Percentiles rank a stretch among this genome's conserved stretches.
Evolutionary conservation across 2,797 vertebrate genomes (phyloP).

Genomic region (Channa striata): DNA sequence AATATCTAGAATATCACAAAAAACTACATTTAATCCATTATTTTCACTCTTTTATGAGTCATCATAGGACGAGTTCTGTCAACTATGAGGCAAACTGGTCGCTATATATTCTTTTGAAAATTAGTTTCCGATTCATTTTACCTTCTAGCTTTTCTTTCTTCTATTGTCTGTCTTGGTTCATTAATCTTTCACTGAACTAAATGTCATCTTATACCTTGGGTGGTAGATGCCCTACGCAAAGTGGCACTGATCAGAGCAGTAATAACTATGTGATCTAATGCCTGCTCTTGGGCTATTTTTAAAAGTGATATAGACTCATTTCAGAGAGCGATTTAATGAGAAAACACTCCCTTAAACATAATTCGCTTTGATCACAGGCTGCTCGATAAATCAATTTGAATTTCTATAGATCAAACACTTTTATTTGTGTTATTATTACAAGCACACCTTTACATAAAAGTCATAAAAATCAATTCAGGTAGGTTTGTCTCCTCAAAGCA

Average conservation of each 20-base stretch:
- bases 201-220: conserved; percentile 51
- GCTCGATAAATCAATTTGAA: background rate
- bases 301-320: conserved; percentile 20
- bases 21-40: conserved; percentile 9
- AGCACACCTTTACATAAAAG: conserved; percentile 1
- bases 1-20: conserved; percentile 31
- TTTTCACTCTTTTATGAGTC: conserved; percentile 24
- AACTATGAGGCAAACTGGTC: background rate
- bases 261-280: conserved; percentile 31
- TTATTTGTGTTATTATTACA: background rate
- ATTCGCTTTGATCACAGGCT: conserved; percentile 3
- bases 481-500: conserved; percentile 8
- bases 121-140: conserved; percentile 15
- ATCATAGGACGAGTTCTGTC: conserved; percentile 23
- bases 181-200: conserved; percentile 30
- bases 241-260: conserved; percentile 29
- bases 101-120: conserved; percentile 18
- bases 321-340: conserved; percentile 5
- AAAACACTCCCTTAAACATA: conserved; percentile 18
- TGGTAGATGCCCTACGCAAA: conserved; percentile 42
- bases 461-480: background rate
- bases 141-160: background rate
- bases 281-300: conserved; percentile 8
- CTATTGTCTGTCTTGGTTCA: conserved; percentile 19
- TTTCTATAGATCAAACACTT: conserved; percentile 4